phyloP scores from a whole-genome alignment of 2,113 vertebrate species.

The Otocyon megalotis region DNA sequence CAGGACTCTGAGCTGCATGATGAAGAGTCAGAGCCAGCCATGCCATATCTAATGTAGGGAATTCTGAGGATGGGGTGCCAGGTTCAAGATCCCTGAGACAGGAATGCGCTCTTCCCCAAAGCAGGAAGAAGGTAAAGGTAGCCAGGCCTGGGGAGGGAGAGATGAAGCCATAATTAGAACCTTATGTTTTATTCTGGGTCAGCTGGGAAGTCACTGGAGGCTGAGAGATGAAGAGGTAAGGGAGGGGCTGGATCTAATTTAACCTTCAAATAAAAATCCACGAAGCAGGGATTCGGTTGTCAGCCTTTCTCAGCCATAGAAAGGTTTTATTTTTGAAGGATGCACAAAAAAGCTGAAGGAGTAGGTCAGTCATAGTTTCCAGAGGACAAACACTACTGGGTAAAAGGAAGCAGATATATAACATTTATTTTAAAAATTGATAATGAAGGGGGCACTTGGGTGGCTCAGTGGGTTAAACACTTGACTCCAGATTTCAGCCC shows the following conservation, averaged over 20 bases:
- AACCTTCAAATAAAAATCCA: background rate
- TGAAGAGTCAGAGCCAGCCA: background rate
- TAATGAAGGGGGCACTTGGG: background rate
- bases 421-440: constrained; percentile 32
- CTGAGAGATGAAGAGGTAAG: background rate
- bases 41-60: background rate
- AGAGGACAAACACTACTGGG: background rate
- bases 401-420: background rate
- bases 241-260: background rate
- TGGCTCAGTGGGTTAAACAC: background rate
- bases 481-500: background rate
- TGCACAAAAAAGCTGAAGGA: background rate
- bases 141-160: background rate
- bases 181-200: background rate
- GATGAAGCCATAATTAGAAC: background rate
- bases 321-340: constrained; percentile 35
- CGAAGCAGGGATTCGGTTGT: background rate
- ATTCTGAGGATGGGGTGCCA: background rate
- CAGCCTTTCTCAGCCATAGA: background rate
- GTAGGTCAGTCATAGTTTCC: background rate
- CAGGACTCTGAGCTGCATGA: background rate
- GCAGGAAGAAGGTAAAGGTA: background rate
- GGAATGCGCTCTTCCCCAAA: background rate
- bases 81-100: background rate
- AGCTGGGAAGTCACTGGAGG: background rate